Base-by-base conservation (phyloP, 2,113 vertebrate species). In the Heptranchias perlo region DNA sequence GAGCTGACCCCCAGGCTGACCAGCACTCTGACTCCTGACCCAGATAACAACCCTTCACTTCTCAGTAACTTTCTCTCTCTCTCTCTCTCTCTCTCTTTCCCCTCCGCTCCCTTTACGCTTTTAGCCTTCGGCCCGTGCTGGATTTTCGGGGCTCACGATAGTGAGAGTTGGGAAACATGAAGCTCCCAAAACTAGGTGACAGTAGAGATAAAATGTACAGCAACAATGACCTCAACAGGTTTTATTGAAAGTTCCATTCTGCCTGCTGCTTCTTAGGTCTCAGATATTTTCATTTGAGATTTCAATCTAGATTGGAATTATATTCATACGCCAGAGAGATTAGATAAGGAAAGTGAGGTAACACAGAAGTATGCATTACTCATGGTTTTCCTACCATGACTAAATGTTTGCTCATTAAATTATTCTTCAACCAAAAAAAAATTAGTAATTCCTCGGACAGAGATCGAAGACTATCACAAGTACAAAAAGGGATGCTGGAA, bases 391-490 rank as follows among this genome's bases (percentile, higher is more conserved):
- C 61, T 93, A 62, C 89, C 89, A 93, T 93, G 89, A 64, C 58
- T 93, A 39, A 93, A 93, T 8, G 35, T 93, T 93, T 93, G 89
- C 89, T 93, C 89, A 93, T 93, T 58, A n/a, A 93, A 93, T 64
- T 35, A 39, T 62, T n/a, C 18, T 93, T 62, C 8, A 64, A 93
- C n/a, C 58, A 62, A 92, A 93, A 39, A 1, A 93, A 93, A n/a
- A 39, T 64, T 1, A n/a, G n/a, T 39, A 1, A 62, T 23, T 39
- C 4, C 58, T 62, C 58, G 39, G 87, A 54, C 87, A 35, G 0
- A 58, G 89, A 61, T 58, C 21, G 35, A 61, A 93, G n/a, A 39
- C 39, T 14, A 62, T 35, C 31, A 61, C 31, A 4, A 61, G 2
- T 23, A n/a, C 54, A 58, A 61, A 93, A 93, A 11, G 7, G 58